Percentiles rank a stretch among this genome's conserved stretches.
Evolutionary conservation across 2,888 invertebrate genomes (phyloP).

Genomic region (Argyresthia albistria): DNA sequence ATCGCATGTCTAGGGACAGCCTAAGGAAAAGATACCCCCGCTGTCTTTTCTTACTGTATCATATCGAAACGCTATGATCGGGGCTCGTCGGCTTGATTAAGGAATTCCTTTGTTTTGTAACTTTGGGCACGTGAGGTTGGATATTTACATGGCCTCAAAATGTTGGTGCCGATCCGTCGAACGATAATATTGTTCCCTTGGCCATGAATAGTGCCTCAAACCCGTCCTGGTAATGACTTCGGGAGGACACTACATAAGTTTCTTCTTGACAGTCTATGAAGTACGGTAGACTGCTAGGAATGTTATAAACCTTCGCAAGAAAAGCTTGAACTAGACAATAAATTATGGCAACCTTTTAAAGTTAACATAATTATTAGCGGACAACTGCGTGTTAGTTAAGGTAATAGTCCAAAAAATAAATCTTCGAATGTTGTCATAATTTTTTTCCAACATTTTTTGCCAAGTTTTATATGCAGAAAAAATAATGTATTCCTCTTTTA

Average conservation of each 20-base stretch:
- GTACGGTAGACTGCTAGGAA: background rate
- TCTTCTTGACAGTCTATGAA: background rate
- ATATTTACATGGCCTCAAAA: constrained; percentile 1
- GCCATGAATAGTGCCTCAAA: background rate
- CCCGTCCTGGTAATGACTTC: background rate
- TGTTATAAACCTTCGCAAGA: too few relatives aligned
- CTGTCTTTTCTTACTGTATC: constrained; percentile 14
- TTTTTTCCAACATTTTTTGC: too few relatives aligned
- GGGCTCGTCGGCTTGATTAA: constrained; percentile 37
- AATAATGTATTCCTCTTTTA: too few relatives aligned
- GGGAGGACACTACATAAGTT: background rate
- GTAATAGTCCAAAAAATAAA: too few relatives aligned
- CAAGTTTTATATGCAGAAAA: too few relatives aligned
- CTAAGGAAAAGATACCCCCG: constrained; percentile 13
- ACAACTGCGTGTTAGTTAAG: too few relatives aligned
- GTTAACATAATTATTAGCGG: too few relatives aligned
- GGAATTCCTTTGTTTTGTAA: constrained; percentile 54
- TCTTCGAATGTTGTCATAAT: too few relatives aligned
- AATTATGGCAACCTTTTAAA: too few relatives aligned
- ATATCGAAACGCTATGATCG: constrained; percentile 17
- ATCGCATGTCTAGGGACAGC: background rate
- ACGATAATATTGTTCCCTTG: background rate
- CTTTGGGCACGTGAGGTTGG: constrained; percentile 10
- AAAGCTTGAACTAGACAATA: too few relatives aligned
- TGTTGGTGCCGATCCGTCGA: background rate